Evolutionary conservation across 2,113 vertebrate genomes (phyloP).

Genomic region (Channa argus): DNA sequence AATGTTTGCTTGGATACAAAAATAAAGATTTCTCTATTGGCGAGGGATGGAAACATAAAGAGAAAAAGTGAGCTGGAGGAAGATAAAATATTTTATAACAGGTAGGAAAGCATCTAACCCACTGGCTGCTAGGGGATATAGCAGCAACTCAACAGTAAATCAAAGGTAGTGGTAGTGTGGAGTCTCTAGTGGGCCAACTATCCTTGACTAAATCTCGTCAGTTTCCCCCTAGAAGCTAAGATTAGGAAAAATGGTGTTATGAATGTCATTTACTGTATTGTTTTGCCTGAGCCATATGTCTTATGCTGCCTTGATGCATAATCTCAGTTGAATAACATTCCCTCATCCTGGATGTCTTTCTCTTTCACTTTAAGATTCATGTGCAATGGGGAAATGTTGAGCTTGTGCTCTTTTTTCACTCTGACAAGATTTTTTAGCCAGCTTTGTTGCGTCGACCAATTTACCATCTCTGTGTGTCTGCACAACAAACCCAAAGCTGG

Average conservation of each 20-base stretch:
- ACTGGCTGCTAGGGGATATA: conserved; percentile 52
- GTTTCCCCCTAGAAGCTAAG: conserved; percentile 35
- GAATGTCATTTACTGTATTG: conserved; percentile 53
- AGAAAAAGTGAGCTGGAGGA: conserved; percentile 61
- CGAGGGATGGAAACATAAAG: conserved; percentile 56
- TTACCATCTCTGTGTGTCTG: conserved; percentile 48
- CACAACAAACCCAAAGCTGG: conserved; percentile 56
- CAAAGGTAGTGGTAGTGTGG: conserved; percentile 55
- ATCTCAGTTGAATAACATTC: conserved; percentile 43
- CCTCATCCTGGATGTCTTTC: conserved; percentile 31
- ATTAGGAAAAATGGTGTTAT: conserved; percentile 54
- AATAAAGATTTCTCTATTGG: conserved; percentile 67
- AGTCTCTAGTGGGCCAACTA: conserved; percentile 50
- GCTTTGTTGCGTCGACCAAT: conserved; percentile 55
- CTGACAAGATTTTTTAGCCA: conserved; percentile 29
- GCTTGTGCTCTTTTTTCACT: conserved; percentile 25
- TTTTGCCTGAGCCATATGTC: conserved; percentile 34
- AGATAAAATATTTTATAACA: conserved; percentile 63
- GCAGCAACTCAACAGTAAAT: conserved; percentile 52
- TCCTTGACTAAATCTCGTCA: conserved; percentile 47
- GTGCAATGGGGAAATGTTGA: conserved; percentile 36
- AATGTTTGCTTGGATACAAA: conserved; percentile 75
- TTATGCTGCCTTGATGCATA: conserved; percentile 34
- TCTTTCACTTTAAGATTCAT: conserved; percentile 41
- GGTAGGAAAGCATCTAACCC: conserved; percentile 64